These are phyloP conservation scores for Plutomurus gul DNA, from an alignment of 1,140 invertebrate genomes.

Conservation along the genomic window DNA sequence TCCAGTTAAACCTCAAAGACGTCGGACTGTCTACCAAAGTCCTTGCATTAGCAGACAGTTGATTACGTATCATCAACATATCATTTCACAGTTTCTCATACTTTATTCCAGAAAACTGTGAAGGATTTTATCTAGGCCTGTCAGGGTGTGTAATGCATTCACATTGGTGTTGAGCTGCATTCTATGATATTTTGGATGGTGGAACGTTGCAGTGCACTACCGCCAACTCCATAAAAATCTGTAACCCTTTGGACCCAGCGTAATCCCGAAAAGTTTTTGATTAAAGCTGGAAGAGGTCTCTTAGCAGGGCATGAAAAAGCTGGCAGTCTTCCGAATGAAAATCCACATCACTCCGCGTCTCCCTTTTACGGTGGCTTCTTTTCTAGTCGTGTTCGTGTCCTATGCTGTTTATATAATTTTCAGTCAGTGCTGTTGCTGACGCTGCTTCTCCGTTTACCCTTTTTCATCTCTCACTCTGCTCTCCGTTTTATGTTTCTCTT, in stretches of 20 bases:
- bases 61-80: background rate
- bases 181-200: background rate
- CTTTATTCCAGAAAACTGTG: background rate
- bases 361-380: background rate
- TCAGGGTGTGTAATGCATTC: background rate
- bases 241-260: conserved; percentile 8
- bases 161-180: background rate
- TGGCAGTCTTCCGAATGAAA: background rate
- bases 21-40: background rate
- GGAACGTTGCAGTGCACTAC: background rate
- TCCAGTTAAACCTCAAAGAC: too few relatives aligned
- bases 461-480: too few relatives aligned
- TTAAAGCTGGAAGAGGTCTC: conserved; percentile 34
- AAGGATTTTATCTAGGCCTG: background rate
- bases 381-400: background rate
- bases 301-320: background rate
- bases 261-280: conserved; percentile 25
- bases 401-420: too few relatives aligned
- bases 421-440: too few relatives aligned
- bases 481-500: too few relatives aligned
- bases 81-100: background rate
- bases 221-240: conserved; percentile 28
- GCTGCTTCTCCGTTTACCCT: background rate
- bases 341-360: background rate
- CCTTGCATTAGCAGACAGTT: background rate